Evolutionary conservation across 2,888 invertebrate genomes (phyloP), one percentile per base, ranked within the genome.

Genomic region (Carcina quercana): DNA sequence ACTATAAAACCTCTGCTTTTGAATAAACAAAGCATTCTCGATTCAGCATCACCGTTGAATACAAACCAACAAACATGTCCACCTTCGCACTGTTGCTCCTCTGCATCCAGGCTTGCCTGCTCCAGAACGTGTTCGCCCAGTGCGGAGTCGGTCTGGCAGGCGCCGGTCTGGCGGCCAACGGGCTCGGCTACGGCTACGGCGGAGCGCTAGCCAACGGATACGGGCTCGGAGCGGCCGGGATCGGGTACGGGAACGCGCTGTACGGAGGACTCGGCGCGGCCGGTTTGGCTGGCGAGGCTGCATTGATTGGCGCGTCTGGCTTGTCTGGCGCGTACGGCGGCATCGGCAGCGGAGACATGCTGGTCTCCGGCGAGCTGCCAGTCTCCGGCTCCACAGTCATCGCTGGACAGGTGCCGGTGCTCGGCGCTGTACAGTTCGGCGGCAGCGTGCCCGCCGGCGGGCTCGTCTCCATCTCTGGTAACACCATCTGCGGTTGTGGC

Each of bases 41-140:
- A 7, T 25, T 36, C 32, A 32, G 25, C 22, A 3, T 11, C 11
- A n/a, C 15, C 25, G 32, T 32, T 32, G 36, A 36, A 32, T 21
- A 36, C 30, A 31, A 26, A 24, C 28, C 35, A 34, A 31, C 32
- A 28, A 17, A 24, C 19, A 60, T 62, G 61, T 52, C 53, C 36
- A 26, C 54, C 30, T 51, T 53, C 33, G 37, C 48, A 11, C 44
- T 59, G 35, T 30, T 59, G n/a, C 34, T 54, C 12, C 33, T 62
- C 35, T 60, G 59, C 50, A 31, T 53, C 38, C 64, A 64, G 47
- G 62, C 58, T 45, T 62, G 59, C 48, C 50, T 63, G 42, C 42
- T 63, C 29, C 56, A 57, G n/a, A n/a, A n/a, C n/a, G n/a, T n/a
- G 24, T 11, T 24, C 11, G 24, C 24, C 10, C 6, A 24, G 3